These are phyloP conservation scores for Drymonia ruficornis DNA, from an alignment of 2,888 invertebrate genomes.

Conservation along the genomic window DNA sequence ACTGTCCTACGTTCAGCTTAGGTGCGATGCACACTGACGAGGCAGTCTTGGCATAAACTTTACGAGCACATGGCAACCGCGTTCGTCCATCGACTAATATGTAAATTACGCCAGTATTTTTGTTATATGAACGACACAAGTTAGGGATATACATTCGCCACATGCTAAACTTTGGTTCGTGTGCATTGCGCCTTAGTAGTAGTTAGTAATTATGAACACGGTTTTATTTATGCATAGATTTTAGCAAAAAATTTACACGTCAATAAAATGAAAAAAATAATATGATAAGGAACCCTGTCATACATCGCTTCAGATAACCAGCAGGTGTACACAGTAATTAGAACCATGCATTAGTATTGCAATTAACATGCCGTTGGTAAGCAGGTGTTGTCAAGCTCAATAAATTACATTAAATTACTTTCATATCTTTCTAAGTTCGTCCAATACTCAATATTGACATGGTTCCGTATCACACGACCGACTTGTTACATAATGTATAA, in stretches of 20 bases:
- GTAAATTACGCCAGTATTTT: too few species aligned
- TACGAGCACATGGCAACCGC: background rate
- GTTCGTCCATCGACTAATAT: too few species aligned
- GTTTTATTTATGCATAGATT: background rate
- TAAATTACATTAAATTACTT: background rate
- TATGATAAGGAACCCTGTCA: slow-evolving; percentile 37
- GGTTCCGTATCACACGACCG: slow-evolving; percentile 21
- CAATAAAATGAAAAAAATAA: background rate
- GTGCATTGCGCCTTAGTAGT: too few species aligned
- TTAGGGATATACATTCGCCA: too few species aligned
- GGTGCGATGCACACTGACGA: background rate
- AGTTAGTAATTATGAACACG: too few species aligned
- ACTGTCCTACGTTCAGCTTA: background rate
- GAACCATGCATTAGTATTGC: background rate
- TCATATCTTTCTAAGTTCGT: too few species aligned
- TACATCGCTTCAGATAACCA: background rate
- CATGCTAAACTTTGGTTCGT: too few species aligned
- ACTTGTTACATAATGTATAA: slow-evolving; percentile 37
- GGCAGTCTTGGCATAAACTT: too few species aligned
- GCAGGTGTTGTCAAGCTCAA: background rate
- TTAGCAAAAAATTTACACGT: slow-evolving; percentile 10
- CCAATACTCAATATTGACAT: slow-evolving; percentile 7
- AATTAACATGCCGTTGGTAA: too few species aligned
- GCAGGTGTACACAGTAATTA: background rate
- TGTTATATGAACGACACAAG: too few species aligned